phyloP scores from a whole-genome alignment of 2,797 vertebrate species.

The Eulemur rubriventer region DNA sequence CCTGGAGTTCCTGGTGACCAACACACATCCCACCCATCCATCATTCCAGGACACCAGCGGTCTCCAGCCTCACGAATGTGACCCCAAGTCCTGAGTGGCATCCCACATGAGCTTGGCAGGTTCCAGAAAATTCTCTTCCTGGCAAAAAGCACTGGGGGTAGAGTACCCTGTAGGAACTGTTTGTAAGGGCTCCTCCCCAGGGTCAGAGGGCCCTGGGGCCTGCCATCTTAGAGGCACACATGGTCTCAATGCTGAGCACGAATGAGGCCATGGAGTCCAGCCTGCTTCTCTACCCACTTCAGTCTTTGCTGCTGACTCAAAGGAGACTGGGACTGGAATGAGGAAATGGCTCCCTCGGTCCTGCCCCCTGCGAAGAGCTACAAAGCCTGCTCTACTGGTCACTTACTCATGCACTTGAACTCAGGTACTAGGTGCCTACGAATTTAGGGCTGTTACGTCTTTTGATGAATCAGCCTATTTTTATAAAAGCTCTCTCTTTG shows the following conservation, averaged over 20 bases:
- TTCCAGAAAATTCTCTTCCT: background rate
- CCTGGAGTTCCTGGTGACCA: background rate
- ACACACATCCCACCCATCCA: background rate
- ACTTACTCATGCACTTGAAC: background rate
- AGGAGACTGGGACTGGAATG: background rate
- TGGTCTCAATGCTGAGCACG: background rate
- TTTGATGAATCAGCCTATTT: background rate
- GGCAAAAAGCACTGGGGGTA: background rate
- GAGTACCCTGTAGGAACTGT: too few species aligned
- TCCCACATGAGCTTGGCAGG: background rate
- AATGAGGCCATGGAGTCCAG: background rate
- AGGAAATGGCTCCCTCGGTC: background rate
- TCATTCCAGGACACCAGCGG: background rate
- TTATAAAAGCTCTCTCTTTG: background rate
- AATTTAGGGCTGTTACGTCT: background rate
- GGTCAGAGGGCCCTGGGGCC: background rate
- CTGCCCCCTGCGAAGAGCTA: background rate
- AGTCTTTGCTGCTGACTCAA: background rate
- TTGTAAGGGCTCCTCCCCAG: background rate
- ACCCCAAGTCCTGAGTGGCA: background rate
- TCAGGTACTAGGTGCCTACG: background rate
- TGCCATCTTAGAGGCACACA: background rate
- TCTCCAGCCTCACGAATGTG: background rate
- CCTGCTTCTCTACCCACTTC: background rate
- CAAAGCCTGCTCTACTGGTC: background rate